Evolutionary conservation across 1,140 invertebrate species (phyloP).

Genomic region (Sycophaga agraensis): DNA sequence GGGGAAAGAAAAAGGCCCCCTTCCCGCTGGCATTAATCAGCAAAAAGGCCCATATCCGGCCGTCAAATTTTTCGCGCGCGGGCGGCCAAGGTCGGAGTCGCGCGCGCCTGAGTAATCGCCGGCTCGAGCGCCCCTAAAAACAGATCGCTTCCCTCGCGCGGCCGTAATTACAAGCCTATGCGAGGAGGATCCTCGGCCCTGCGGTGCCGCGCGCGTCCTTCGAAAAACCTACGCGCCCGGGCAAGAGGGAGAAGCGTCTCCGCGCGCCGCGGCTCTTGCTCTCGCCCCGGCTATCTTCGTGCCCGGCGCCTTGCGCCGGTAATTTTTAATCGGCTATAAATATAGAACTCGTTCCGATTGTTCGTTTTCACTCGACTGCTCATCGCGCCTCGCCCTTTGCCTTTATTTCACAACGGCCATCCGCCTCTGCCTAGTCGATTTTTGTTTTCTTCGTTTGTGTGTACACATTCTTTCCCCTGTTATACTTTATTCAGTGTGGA

Average conservation of each 20-base stretch:
- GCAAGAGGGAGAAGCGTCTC: too few relatives aligned
- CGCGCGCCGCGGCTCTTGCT: too few relatives aligned
- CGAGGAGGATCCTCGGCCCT: neutral
- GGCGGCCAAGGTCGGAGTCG: conserved; percentile 1
- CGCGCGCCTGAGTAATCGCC: conserved; percentile 10
- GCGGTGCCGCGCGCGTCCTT: neutral
- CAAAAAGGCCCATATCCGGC: too few relatives aligned
- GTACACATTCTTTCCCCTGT: too few relatives aligned
- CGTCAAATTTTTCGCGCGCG: too few relatives aligned
- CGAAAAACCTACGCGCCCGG: conserved; percentile 14
- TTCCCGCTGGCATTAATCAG: too few relatives aligned
- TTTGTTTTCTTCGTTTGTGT: neutral
- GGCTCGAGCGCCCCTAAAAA: neutral
- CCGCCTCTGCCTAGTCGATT: neutral
- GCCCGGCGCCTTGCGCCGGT: neutral
- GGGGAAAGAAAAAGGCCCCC: too few relatives aligned
- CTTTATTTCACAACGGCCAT: neutral
- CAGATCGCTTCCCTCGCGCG: conserved; percentile 1
- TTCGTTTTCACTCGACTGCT: neutral
- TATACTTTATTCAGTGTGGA: too few relatives aligned
- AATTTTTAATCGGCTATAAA: conserved; percentile 15
- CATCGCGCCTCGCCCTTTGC: neutral
- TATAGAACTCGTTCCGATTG: neutral
- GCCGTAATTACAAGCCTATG: neutral
- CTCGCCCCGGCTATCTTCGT: too few relatives aligned